phyloP scores from a whole-genome alignment of 2,888 invertebrate genomes.

The Lycaena phlaeas region DNA sequence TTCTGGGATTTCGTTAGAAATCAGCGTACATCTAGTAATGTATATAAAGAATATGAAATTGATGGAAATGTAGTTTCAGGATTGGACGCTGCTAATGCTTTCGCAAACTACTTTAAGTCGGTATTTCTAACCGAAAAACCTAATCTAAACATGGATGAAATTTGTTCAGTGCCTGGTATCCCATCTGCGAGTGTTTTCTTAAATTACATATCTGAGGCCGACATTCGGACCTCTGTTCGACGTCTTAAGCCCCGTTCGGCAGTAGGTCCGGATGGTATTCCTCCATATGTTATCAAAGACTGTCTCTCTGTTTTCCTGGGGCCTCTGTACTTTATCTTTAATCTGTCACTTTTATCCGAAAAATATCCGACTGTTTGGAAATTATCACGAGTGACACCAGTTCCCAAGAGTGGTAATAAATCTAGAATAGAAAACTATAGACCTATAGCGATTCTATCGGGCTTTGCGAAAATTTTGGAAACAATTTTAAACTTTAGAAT shows the following conservation, averaged over 20 bases:
- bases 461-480: constrained; percentile 9
- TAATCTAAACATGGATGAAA: background rate
- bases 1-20: constrained; percentile 9
- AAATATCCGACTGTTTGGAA: constrained; percentile 10
- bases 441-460: constrained; percentile 9
- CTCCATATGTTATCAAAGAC: background rate
- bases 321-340: background rate
- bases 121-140: background rate
- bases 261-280: background rate
- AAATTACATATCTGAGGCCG: background rate
- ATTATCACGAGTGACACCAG: constrained; percentile 9
- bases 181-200: background rate
- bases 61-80: background rate
- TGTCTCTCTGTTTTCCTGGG: background rate
- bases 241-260: background rate
- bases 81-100: constrained; percentile 3
- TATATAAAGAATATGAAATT: background rate
- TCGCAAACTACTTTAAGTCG: constrained; percentile 8
- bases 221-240: background rate
- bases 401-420: constrained; percentile 8
- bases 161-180: background rate
- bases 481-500: background rate
- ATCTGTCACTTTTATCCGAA: background rate
- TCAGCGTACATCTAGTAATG: background rate
- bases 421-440: constrained; percentile 4